Base-by-base conservation (phyloP, 2,797 vertebrate species). In the Sitta carolinensis region DNA sequence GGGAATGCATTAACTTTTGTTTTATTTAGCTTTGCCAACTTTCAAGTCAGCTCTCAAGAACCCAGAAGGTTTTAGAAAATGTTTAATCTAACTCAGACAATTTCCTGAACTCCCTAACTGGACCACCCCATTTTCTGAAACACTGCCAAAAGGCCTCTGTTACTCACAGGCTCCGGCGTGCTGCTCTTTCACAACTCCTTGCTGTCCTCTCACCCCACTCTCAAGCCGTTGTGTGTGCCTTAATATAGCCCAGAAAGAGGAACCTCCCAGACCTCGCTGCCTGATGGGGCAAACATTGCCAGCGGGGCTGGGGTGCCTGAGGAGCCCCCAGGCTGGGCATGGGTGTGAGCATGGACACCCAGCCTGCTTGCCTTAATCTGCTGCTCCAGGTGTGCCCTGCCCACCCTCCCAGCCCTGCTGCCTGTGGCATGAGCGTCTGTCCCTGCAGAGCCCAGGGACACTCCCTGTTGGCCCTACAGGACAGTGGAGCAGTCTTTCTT, bases 71-170 rank as follows among this genome's bases (percentile, higher is more conserved):
- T 98, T 98, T 93, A 96, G 95, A 97, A 97, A 97, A 97, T 97
- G 97, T 97, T 98, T 98, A 98, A 98, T 97, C 97, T 97, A 98
- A 96, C 96, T 98, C 96, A 97, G 97, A 97, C 97, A 96, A 97
- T 98, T 97, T 98, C 97, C 97, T 97, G 97, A 95, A 95, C 96
- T 97, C 95, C 93, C 97, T 97, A 97, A 95, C 95, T 27, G 87
- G 97, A 97, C 98, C 97, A 97, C 97, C 97, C 96, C 95, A 96
- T 81, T 95, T 94, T 95, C 92, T 97, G 96, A 97, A 96, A 85
- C 3, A 0, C 89, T 97, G 98, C 97, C 98, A 98, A 73, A 95
- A 96, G 81, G 90, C 88, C 86, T 57, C 40, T 64, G 94, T 77
- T 89, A 67, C 92, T 96, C n/a, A 20, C 64, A 15, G 92, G 85